Conservation (phyloP, 2,113 vertebrate genomes). For the Leucopsar rothschildi region DNA sequence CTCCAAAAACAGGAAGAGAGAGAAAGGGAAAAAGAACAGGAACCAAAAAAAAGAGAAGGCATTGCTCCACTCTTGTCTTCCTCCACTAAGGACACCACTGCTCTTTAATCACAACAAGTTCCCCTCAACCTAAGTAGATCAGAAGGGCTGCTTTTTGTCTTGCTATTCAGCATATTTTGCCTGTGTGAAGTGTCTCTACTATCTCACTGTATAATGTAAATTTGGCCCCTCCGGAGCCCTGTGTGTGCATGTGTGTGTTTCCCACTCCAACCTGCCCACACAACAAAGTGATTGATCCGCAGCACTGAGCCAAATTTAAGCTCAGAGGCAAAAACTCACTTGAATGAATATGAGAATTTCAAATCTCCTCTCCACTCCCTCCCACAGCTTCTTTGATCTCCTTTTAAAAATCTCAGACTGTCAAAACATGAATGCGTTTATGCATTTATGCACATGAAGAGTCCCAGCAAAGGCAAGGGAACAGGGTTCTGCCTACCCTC, state of each 20-base stretch:
- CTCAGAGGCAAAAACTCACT: background rate
- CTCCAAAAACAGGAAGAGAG: background rate
- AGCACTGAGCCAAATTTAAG: background rate
- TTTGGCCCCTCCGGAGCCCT: background rate
- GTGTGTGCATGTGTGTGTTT: background rate
- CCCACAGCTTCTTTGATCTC: background rate
- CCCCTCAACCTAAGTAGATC: background rate
- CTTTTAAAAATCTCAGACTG: background rate
- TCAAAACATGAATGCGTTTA: background rate
- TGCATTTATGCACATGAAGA: background rate
- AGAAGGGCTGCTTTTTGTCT: background rate
- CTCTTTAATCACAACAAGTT: background rate
- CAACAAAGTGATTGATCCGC: rapidly evolving
- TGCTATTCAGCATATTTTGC: background rate
- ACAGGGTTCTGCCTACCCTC: background rate
- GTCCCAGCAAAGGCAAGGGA: background rate
- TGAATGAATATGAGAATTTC: background rate
- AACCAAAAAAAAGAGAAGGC: background rate
- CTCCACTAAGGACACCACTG: background rate
- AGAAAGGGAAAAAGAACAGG: background rate
- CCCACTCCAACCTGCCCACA: background rate
- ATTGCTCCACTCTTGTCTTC: background rate
- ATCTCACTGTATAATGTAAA: background rate
- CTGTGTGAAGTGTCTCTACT: background rate
- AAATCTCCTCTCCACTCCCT: background rate